Evolutionary conservation across 2,113 vertebrate species (phyloP).

Genomic region (Embiotoca jacksoni): DNA sequence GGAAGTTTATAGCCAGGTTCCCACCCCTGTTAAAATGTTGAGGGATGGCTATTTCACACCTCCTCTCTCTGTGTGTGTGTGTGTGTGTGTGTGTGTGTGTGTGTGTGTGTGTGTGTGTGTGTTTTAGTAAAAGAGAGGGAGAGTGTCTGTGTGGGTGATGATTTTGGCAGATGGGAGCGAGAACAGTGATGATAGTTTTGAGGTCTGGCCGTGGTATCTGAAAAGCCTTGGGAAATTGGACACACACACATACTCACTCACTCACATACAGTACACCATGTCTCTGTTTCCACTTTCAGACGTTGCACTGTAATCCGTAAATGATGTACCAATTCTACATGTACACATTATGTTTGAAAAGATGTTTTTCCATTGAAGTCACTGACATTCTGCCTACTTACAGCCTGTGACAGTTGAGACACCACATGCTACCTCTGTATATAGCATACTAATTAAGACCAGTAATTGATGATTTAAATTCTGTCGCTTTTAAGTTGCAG

Average conservation of each 20-base stretch:
- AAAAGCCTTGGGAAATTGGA: slow-evolving; percentile 72
- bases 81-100: slow-evolving; percentile 24
- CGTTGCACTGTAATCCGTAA: slow-evolving; percentile 47
- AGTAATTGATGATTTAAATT: not conserved
- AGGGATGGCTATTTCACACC: slow-evolving; percentile 70
- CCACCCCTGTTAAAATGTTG: slow-evolving; percentile 69
- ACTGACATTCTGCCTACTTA: slow-evolving; percentile 18
- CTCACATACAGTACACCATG: slow-evolving; percentile 58
- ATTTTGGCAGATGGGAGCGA: slow-evolving; percentile 78
- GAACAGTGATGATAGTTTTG: slow-evolving; percentile 79
- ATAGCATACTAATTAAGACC: not conserved
- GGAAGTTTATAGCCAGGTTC: slow-evolving; percentile 69
- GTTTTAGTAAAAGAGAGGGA: not conserved
- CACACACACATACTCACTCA: slow-evolving; percentile 60
- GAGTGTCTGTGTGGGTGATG: slow-evolving; percentile 64
- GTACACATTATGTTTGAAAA: slow-evolving; percentile 42
- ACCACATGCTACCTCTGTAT: not conserved
- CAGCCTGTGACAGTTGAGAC: not conserved
- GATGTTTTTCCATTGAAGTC: slow-evolving; percentile 36
- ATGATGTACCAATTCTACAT: slow-evolving; percentile 51
- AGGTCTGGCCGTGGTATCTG: slow-evolving; percentile 77
- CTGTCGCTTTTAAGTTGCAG: not conserved
- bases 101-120: slow-evolving; percentile 22
- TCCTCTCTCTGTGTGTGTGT: slow-evolving; percentile 33
- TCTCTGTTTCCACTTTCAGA: slow-evolving; percentile 66